Conservation (phyloP, 2,888 invertebrate species). For the Parnassius mnemosyne region DNA sequence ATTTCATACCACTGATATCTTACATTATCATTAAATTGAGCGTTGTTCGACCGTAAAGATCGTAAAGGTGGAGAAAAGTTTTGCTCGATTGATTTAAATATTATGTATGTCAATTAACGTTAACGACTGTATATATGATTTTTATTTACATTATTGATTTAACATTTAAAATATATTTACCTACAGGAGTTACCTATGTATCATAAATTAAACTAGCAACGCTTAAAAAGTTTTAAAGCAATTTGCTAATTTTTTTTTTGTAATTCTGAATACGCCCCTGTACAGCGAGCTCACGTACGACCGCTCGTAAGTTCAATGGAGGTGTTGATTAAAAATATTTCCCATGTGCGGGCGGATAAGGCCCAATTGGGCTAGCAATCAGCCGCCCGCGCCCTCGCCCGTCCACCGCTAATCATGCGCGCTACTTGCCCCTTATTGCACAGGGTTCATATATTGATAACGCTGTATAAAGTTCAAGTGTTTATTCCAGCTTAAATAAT, state of each 20-base stretch:
- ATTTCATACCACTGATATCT: too few species aligned
- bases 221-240: too few species aligned
- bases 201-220: too few species aligned
- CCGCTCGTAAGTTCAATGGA: conserved; percentile 82
- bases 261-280: conserved; percentile 56
- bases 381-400: conserved; percentile 59
- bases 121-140: too few species aligned
- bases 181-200: too few species aligned
- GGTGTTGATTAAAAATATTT: conserved; percentile 82
- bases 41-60: too few species aligned
- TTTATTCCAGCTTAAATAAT: conserved; percentile 8
- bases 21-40: too few species aligned
- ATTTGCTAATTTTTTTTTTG: not conserved
- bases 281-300: conserved; percentile 72
- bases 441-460: conserved; percentile 30
- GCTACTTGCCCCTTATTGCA: conserved; percentile 50
- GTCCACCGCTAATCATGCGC: conserved; percentile 70
- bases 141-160: too few species aligned
- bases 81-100: too few species aligned
- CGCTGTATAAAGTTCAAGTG: conserved; percentile 15
- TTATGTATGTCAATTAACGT: too few species aligned
- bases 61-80: too few species aligned
- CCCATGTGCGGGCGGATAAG: conserved; percentile 81
- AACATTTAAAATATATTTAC: too few species aligned
- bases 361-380: conserved; percentile 81